Conservation (phyloP, 2,888 invertebrate species). For the Pyralis farinalis region DNA sequence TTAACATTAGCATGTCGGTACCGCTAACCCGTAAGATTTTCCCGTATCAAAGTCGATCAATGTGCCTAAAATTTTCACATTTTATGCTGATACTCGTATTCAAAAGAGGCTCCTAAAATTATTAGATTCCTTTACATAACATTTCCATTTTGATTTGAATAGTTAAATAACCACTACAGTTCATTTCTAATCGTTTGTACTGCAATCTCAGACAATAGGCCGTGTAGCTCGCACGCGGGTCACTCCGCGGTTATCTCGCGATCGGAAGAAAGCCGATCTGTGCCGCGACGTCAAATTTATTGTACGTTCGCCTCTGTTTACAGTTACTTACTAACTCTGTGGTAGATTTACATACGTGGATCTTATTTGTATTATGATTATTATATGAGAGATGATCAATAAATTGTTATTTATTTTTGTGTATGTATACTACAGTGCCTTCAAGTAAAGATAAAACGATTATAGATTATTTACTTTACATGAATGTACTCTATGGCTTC, state of each 20-base stretch:
- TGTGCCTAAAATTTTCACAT: no score
- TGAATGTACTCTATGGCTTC: no score
- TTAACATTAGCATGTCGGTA: no score
- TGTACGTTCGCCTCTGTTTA: conserved; percentile 51
- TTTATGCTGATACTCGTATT: no score
- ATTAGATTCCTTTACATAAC: no score
- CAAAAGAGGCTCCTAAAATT: no score
- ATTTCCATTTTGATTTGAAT: no score
- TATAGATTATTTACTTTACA: no score
- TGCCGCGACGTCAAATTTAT: conserved; percentile 65
- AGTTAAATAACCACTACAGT: neutral
- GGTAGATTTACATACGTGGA: conserved; percentile 25
- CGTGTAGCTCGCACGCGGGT: conserved; percentile 61
- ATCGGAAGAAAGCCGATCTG: conserved; percentile 67
- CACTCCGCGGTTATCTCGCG: conserved; percentile 65
- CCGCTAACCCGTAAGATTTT: no score
- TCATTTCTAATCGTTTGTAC: neutral
- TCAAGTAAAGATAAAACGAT: no score
- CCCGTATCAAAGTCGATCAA: no score
- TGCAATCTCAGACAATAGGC: conserved; percentile 53
- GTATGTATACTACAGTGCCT: neutral
- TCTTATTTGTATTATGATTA: conserved; percentile 1
- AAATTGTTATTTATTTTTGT: neutral
- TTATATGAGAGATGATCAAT: neutral
- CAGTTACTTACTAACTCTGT: conserved; percentile 53